Evolutionary conservation across 2,888 invertebrate species (phyloP).

Genomic region (Limnephilus marmoratus): DNA sequence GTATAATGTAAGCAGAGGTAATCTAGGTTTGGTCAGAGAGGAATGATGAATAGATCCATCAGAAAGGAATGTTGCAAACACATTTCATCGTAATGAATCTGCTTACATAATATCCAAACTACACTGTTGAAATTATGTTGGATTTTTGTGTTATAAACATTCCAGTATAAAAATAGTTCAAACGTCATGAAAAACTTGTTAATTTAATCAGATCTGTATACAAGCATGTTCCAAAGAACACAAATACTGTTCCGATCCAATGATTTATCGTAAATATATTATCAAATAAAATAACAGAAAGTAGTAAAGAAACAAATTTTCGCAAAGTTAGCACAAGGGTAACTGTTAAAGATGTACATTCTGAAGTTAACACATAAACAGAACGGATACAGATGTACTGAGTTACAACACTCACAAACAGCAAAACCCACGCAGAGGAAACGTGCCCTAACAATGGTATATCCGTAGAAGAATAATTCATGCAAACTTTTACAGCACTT

Average conservation of each 20-base stretch:
- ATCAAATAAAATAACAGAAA: constrained; percentile 87
- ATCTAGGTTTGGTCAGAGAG: no score
- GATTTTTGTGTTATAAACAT: not conserved
- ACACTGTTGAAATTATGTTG: not conserved
- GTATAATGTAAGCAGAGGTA: no score
- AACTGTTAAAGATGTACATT: constrained; percentile 87
- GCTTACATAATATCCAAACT: not conserved
- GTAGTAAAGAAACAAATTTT: constrained; percentile 87
- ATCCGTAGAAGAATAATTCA: constrained; percentile 72
- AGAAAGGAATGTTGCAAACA: not conserved
- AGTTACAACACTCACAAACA: constrained; percentile 82
- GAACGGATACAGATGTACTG: constrained; percentile 88
- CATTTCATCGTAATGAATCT: not conserved
- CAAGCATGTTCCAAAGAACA: constrained; percentile 83
- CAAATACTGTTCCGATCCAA: constrained; percentile 85
- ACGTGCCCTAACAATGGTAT: constrained; percentile 73
- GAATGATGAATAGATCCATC: not conserved
- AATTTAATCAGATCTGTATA: constrained; percentile 60
- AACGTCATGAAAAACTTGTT: constrained; percentile 9
- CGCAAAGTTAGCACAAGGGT: constrained; percentile 88
- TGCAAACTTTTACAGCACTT: constrained; percentile 78
- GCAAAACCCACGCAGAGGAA: constrained; percentile 80
- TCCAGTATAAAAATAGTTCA: not conserved
- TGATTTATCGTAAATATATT: constrained; percentile 87
- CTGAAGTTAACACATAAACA: constrained; percentile 86